Conservation (phyloP, 2,888 invertebrate species). For the Margaritifera margaritifera region DNA sequence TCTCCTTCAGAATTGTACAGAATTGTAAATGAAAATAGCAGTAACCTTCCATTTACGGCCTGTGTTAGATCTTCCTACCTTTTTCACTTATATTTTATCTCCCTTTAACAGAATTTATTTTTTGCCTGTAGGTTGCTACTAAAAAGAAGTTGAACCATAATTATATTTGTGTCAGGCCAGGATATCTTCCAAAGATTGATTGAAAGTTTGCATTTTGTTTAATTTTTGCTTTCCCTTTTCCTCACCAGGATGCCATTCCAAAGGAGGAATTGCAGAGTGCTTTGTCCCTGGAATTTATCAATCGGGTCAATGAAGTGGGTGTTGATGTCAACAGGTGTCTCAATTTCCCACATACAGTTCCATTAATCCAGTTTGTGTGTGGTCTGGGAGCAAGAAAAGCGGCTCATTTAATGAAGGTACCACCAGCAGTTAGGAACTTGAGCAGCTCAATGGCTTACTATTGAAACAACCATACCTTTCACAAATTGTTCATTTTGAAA, state of each 20-base stretch:
- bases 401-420: constrained; percentile 72
- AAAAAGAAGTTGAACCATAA: no score
- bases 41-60: no score
- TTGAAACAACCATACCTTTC: not conserved
- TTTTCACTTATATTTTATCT: no score
- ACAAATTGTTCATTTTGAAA: no score
- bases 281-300: constrained; percentile 89
- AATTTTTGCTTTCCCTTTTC: constrained; percentile 4
- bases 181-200: no score
- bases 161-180: no score
- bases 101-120: no score
- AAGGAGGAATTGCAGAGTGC: constrained; percentile 91
- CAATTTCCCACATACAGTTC: constrained; percentile 88
- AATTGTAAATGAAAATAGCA: no score
- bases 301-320: constrained; percentile 97
- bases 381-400: constrained; percentile 97
- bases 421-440: not conserved
- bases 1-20: no score
- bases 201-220: no score
- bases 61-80: no score
- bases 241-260: constrained; percentile 74
- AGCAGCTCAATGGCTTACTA: not conserved
- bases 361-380: constrained; percentile 94
- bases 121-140: no score
- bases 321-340: constrained; percentile 97